These are phyloP conservation scores for Ericerus pela DNA, from an alignment of 1,140 invertebrate species.

Conservation along the genomic window DNA sequence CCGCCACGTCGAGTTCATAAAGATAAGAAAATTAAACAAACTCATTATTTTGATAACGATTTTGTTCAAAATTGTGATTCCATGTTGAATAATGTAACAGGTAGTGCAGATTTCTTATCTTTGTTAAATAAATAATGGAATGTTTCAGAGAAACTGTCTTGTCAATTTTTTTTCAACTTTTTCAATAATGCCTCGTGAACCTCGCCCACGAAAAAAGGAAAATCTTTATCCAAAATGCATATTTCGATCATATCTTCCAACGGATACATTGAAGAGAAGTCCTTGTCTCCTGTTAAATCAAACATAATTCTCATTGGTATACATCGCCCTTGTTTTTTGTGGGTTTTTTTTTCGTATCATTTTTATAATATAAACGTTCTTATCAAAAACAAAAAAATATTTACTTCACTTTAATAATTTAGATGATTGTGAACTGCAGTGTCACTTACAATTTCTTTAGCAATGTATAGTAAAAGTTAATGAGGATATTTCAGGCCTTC, in stretches of 20 bases:
- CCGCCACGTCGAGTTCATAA: constrained; percentile 30
- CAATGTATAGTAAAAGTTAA: too few species aligned
- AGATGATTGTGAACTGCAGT: too few species aligned
- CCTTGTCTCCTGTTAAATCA: neutral
- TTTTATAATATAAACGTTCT: too few species aligned
- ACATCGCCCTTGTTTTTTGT: too few species aligned
- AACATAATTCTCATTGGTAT: neutral
- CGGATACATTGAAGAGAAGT: neutral
- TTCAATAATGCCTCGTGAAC: neutral
- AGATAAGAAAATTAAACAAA: neutral
- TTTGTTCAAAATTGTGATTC: neutral
- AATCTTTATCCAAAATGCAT: neutral
- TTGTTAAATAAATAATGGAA: neutral
- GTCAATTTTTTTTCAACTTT: neutral
- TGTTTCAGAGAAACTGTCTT: neutral
- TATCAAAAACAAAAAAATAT: too few species aligned
- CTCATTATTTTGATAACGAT: neutral
- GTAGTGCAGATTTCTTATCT: neutral
- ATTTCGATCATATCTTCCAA: neutral
- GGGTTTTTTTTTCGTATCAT: too few species aligned
- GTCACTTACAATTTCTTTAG: too few species aligned
- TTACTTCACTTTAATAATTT: too few species aligned
- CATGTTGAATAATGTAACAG: neutral
- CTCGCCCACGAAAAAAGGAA: neutral
- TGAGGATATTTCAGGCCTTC: too few species aligned